Evolutionary conservation across 2,113 vertebrate species (phyloP).

Genomic region (Tichodroma muraria): DNA sequence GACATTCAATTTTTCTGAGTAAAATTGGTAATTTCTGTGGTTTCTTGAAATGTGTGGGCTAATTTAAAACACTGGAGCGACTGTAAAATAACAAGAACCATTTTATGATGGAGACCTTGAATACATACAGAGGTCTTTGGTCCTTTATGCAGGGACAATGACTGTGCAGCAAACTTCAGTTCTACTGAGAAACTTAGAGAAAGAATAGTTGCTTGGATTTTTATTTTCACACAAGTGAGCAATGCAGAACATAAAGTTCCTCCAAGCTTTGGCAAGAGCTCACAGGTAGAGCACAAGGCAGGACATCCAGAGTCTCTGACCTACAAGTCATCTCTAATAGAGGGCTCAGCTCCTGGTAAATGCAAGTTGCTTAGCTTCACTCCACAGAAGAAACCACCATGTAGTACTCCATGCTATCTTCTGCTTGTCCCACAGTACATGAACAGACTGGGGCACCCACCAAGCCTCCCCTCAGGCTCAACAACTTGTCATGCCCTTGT

Average conservation of each 20-base stretch:
- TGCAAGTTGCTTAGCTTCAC: not conserved
- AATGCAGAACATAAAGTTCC: not conserved
- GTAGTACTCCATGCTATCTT: not conserved
- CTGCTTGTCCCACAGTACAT: rapidly evolving
- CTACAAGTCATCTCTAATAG: not conserved
- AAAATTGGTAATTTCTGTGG: not conserved
- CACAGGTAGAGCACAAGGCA: not conserved
- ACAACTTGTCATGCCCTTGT: not conserved
- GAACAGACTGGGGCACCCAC: not conserved
- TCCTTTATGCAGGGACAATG: not conserved
- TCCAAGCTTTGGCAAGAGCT: not conserved
- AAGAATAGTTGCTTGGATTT: not conserved
- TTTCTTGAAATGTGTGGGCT: not conserved
- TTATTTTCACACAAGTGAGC: not conserved
- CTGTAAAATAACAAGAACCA: not conserved
- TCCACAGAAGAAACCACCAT: not conserved
- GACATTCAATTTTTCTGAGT: not conserved
- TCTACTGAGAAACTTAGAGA: not conserved
- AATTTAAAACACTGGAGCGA: not conserved
- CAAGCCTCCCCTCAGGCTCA: not conserved
- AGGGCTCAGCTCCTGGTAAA: not conserved
- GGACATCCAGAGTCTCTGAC: not conserved
- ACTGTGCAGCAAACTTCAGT: not conserved
- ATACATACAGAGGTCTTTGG: not conserved
- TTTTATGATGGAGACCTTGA: not conserved